phyloP scores from a whole-genome alignment of 1,140 invertebrate species.

The Drosophila lowei region DNA sequence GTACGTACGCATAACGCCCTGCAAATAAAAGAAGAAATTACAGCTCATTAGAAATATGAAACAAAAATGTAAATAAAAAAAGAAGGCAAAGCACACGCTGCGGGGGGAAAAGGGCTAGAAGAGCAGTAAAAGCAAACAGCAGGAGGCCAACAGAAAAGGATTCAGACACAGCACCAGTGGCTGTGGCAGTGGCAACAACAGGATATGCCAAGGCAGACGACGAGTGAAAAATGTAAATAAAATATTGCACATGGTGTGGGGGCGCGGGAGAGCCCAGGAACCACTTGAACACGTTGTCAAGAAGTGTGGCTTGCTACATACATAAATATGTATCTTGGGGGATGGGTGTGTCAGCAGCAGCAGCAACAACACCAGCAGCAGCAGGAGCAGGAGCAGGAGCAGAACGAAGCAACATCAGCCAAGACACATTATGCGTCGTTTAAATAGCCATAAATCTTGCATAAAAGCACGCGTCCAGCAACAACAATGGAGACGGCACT shows the following conservation, averaged over 20 bases:
- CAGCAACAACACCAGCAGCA: constrained; percentile 21
- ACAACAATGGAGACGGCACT: constrained; percentile 36
- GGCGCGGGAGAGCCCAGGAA: constrained; percentile 41
- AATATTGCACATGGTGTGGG: constrained; percentile 64
- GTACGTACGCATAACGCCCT: constrained; percentile 73
- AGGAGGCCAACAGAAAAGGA: constrained; percentile 48
- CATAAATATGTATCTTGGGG: constrained; percentile 23
- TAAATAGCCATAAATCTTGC: constrained; percentile 81
- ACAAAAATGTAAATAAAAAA: constrained; percentile 64
- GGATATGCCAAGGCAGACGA: constrained; percentile 72
- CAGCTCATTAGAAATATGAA: constrained; percentile 81
- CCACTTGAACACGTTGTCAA: constrained; percentile 80
- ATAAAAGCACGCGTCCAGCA: constrained; percentile 67
- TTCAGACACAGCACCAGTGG: constrained; percentile 30
- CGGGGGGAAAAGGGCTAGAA: constrained; percentile 37
- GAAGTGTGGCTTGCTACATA: constrained; percentile 58
- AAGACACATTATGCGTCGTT: constrained; percentile 79
- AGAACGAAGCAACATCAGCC: constrained; percentile 43
- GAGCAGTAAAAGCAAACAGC: constrained; percentile 58
- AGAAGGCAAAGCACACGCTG: constrained; percentile 37
- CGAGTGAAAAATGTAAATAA: constrained; percentile 80
- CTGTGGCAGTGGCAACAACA: constrained; percentile 43
- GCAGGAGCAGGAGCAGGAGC: constrained; percentile 3
- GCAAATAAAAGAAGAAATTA: constrained; percentile 80
- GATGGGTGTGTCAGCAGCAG: constrained; percentile 45